phyloP scores from a whole-genome alignment of 1,140 invertebrate genomes.

The Ganaspis sp. region DNA sequence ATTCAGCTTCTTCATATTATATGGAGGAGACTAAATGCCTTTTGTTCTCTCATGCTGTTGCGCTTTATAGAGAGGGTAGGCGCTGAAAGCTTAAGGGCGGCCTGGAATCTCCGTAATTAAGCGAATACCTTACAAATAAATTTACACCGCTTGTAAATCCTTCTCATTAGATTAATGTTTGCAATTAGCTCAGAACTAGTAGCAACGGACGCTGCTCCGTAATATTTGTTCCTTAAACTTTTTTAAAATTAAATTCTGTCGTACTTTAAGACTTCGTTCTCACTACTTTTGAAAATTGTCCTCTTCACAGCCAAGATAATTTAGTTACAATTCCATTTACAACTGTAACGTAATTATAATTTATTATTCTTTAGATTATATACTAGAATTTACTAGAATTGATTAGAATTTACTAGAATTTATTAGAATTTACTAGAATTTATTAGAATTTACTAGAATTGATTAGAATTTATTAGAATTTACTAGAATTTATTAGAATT shows the following conservation, averaged over 20 bases:
- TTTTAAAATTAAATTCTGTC: constrained; percentile 20
- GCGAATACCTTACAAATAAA: constrained; percentile 65
- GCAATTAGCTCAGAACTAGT: constrained; percentile 61
- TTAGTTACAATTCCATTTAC: too few species aligned
- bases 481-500: too few species aligned
- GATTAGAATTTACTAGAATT: too few species aligned
- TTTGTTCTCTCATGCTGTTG: constrained; percentile 48
- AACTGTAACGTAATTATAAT: too few species aligned
- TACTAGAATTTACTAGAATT: too few species aligned
- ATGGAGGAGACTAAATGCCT: constrained; percentile 42
- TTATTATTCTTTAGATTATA: too few species aligned
- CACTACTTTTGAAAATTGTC: too few species aligned
- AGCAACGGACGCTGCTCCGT: background rate
- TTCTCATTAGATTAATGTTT: constrained; percentile 68
- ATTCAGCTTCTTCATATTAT: constrained; percentile 14
- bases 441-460: too few species aligned
- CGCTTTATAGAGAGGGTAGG: constrained; percentile 40
- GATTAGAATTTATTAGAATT: too few species aligned
- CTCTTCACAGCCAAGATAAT: too few species aligned
- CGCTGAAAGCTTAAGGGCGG: constrained; percentile 52
- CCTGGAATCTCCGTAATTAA: constrained; percentile 68
- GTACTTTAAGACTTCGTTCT: background rate
- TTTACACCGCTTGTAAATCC: constrained; percentile 67
- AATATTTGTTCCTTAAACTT: background rate
- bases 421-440: too few species aligned